A percentile compares a stretch with the other conserved stretches of the same genome.
These are phyloP conservation scores for Chrysomela aeneicollis DNA, from an alignment of 2,888 invertebrate genomes.

Conservation along the genomic window DNA sequence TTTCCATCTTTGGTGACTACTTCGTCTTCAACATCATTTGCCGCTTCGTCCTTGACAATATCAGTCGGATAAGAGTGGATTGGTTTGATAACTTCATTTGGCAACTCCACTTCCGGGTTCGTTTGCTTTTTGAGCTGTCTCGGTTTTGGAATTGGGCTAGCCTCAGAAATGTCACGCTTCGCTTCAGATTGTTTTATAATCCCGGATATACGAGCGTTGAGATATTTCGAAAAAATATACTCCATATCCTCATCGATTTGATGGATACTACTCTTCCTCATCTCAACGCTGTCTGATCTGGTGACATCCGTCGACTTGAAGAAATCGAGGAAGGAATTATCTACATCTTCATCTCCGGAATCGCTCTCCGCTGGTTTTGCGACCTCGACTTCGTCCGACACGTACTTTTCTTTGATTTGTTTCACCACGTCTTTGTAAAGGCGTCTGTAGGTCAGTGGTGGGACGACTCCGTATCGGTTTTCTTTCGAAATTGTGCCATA, in stretches of 20 bases:
- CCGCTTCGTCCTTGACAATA: too few species aligned
- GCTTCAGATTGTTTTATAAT: slow-evolving; percentile 38
- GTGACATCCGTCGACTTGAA: not conserved
- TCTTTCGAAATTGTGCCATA: slow-evolving; percentile 40
- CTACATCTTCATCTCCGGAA: slow-evolving; percentile 13
- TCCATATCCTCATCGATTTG: slow-evolving; percentile 45
- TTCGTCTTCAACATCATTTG: too few species aligned
- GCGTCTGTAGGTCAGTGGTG: slow-evolving; percentile 40
- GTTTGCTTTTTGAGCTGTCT: not conserved
- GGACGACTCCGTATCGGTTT: slow-evolving; percentile 45
- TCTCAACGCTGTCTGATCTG: slow-evolving; percentile 11
- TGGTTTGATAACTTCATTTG: slow-evolving; percentile 1
- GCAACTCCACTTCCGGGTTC: not conserved
- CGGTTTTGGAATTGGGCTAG: slow-evolving; percentile 1
- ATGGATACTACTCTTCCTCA: slow-evolving; percentile 13
- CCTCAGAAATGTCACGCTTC: slow-evolving; percentile 1
- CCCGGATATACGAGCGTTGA: slow-evolving; percentile 42
- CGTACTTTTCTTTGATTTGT: slow-evolving; percentile 45
- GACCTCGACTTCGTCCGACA: not conserved
- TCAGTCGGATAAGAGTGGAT: too few species aligned
- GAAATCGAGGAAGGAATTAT: not conserved
- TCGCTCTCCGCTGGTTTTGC: not conserved
- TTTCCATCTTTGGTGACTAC: too few species aligned
- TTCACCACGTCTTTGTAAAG: slow-evolving; percentile 47
- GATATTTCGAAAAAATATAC: slow-evolving; percentile 44